Conservation (phyloP, 2,797 vertebrate species). For the Rhynchotus rufescens region DNA sequence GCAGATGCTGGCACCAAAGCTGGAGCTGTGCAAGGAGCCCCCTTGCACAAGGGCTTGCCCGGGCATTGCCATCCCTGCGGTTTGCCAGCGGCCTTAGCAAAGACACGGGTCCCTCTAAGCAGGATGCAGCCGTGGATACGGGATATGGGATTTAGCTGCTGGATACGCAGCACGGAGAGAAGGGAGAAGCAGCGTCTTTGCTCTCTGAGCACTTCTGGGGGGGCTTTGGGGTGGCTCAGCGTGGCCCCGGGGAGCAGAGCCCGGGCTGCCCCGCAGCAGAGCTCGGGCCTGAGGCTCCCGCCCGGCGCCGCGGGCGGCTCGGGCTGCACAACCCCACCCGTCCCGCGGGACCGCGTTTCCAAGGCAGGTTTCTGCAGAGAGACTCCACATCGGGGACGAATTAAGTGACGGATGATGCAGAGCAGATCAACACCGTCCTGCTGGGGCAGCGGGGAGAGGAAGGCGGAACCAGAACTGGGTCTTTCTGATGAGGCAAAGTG, state of each 20-base stretch:
- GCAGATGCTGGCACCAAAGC: background rate
- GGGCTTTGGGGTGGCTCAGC: background rate
- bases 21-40: background rate
- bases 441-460: background rate
- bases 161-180: background rate
- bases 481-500: background rate
- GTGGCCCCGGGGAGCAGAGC: background rate
- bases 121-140: background rate
- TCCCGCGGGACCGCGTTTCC: constrained; percentile 27
- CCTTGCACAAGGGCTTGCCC: background rate
- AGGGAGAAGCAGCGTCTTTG: background rate
- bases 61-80: background rate
- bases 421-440: background rate
- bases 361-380: constrained; percentile 44
- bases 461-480: background rate
- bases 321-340: constrained; percentile 11
- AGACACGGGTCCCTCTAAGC: background rate
- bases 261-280: background rate
- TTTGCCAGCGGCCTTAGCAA: background rate
- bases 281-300: background rate
- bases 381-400: background rate
- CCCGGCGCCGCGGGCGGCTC: background rate
- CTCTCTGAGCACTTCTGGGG: rapidly evolving
- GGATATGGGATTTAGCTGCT: background rate
- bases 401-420: background rate